A percentile compares a stretch with the other conserved stretches of the same genome.
phyloP scores from a whole-genome alignment of 2,113 vertebrate genomes.

The Dicerorhinus sumatrensis region DNA sequence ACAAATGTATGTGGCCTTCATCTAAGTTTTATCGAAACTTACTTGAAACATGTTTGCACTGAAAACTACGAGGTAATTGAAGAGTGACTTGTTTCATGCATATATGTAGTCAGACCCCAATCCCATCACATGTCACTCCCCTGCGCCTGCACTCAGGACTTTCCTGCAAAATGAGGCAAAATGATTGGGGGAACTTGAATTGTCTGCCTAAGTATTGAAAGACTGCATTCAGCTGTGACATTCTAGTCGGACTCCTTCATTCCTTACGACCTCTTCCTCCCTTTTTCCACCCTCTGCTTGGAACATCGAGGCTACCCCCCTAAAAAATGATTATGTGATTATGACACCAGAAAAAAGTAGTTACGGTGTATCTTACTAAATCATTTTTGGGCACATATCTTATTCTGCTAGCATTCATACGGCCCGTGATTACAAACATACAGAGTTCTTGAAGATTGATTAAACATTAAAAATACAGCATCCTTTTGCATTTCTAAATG shows the following conservation, averaged over 20 bases:
- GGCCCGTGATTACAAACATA: conserved; percentile 63
- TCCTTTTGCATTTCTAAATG: conserved; percentile 76
- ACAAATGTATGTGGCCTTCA: not conserved
- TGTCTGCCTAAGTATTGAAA: not conserved
- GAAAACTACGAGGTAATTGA: conserved; percentile 4
- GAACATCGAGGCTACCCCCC: not conserved
- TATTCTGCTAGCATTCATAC: conserved; percentile 54
- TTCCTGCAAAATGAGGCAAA: not conserved
- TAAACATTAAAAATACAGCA: conserved; percentile 70
- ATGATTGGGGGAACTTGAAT: not conserved
- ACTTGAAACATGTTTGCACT: not conserved
- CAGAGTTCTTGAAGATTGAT: conserved; percentile 66
- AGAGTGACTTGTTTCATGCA: not conserved
- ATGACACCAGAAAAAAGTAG: not conserved
- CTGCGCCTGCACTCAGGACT: not conserved
- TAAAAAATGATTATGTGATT: conserved; percentile 27
- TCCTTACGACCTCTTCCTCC: not conserved
- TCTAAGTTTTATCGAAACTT: not conserved
- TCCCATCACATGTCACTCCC: fast-evolving
- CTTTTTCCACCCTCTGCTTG: not conserved
- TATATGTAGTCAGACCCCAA: not conserved
- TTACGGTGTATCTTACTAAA: conserved; percentile 4
- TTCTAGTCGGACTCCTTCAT: not conserved
- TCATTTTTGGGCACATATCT: conserved; percentile 30
- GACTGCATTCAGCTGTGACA: not conserved